phyloP scores from a whole-genome alignment of 1,140 invertebrate species.

The Bombus pascuorum region DNA sequence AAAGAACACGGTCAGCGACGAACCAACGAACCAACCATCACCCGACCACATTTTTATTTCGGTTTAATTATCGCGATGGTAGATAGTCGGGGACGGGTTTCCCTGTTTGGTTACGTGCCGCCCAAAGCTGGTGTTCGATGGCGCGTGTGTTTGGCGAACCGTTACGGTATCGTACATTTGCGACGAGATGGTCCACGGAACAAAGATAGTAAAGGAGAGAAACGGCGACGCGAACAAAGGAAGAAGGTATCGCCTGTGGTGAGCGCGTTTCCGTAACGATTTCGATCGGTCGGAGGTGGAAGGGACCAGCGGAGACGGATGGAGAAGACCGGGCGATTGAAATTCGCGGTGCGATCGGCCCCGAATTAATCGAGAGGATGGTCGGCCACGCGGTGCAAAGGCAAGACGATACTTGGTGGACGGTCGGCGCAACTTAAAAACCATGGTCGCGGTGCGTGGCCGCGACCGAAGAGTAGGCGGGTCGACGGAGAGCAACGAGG shows the following conservation, averaged over 20 bases:
- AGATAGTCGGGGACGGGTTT: neutral
- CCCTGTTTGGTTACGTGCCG: neutral
- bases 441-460: neutral
- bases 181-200: too few relatives aligned
- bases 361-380: slow-evolving; percentile 43
- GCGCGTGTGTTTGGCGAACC: too few relatives aligned
- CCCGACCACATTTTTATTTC: slow-evolving; percentile 71
- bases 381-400: slow-evolving; percentile 24
- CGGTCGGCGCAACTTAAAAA: slow-evolving; percentile 10
- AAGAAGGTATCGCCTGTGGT: too few relatives aligned
- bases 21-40: slow-evolving; percentile 52
- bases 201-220: too few relatives aligned
- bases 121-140: too few relatives aligned
- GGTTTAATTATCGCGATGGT: slow-evolving; percentile 73
- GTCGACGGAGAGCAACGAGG: slow-evolving; percentile 55
- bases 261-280: neutral
- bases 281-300: neutral
- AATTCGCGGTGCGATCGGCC: slow-evolving; percentile 67
- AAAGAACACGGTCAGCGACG: slow-evolving; percentile 41
- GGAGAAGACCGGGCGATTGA: neutral
- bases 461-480: neutral
- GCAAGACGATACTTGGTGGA: neutral
- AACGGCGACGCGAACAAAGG: too few relatives aligned
- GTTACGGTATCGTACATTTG: too few relatives aligned
- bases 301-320: too few relatives aligned